phyloP scores from a whole-genome alignment of 1,140 invertebrate species.

The Hydropsyche tenuis region DNA sequence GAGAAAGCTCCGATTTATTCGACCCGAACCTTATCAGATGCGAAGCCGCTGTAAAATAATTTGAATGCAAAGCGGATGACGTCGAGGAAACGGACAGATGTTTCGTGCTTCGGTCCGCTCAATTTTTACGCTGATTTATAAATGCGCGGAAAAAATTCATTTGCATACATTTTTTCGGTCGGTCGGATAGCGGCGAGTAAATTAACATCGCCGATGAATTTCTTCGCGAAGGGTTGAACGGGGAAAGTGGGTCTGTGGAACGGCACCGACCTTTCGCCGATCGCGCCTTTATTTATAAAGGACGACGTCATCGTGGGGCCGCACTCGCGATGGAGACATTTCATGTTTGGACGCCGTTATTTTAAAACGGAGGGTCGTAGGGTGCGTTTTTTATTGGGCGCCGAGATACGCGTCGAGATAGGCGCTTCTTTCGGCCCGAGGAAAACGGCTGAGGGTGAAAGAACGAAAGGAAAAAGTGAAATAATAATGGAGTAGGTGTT shows the following conservation, averaged over 20 bases:
- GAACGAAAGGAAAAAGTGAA: not conserved
- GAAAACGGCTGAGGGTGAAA: constrained; percentile 31
- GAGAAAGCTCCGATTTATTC: constrained; percentile 38
- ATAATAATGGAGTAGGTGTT: constrained; percentile 26
- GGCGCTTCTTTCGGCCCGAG: not conserved
- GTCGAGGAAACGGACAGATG: constrained; percentile 42
- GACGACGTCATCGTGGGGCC: not conserved
- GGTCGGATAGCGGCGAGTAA: constrained; percentile 46
- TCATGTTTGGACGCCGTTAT: constrained; percentile 47
- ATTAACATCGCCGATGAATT: constrained; percentile 47
- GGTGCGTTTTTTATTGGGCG: constrained; percentile 36
- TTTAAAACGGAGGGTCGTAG: constrained; percentile 34
- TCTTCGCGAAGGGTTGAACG: too few species aligned
- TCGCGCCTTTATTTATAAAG: constrained; percentile 9
- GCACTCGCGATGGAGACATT: constrained; percentile 39
- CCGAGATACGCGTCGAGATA: constrained; percentile 38
- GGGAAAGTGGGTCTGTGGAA: not conserved
- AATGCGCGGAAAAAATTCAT: constrained; percentile 20
- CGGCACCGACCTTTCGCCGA: not conserved
- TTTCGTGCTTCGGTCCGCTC: constrained; percentile 42
- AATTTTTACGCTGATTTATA: constrained; percentile 47
- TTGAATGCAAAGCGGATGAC: constrained; percentile 34
- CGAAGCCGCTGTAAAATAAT: constrained; percentile 22
- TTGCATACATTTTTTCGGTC: constrained; percentile 48
- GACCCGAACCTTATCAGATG: constrained; percentile 43